Conservation (phyloP, 1,140 invertebrate species). For the Onthophagus taurus region DNA sequence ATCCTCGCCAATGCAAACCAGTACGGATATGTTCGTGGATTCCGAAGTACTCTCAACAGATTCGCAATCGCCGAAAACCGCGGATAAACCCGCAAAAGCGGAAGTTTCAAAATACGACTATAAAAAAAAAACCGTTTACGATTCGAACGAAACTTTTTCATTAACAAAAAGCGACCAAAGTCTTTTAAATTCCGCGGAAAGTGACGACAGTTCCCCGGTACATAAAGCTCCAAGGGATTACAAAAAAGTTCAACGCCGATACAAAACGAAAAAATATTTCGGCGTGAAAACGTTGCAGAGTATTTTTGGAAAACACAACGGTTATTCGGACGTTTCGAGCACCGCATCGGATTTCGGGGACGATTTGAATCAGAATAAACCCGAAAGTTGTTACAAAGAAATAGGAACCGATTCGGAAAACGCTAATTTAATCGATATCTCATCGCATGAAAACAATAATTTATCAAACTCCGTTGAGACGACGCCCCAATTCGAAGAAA, state of each 20-base stretch:
- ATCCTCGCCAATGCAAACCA: slow-evolving; percentile 38
- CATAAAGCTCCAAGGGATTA: slow-evolving; percentile 30
- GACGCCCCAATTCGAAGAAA: slow-evolving; percentile 35
- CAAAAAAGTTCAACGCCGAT: slow-evolving; percentile 31
- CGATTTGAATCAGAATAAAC: slow-evolving; percentile 14
- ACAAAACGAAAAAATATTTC: slow-evolving; percentile 35
- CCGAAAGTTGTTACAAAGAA: slow-evolving; percentile 6
- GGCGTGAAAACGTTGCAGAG: slow-evolving; percentile 39
- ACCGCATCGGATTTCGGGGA: slow-evolving; percentile 34
- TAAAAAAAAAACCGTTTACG: slow-evolving; percentile 19
- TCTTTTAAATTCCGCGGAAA: slow-evolving; percentile 33
- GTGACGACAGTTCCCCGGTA: slow-evolving; percentile 33
- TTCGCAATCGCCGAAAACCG: slow-evolving; percentile 35
- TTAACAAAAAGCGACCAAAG: slow-evolving; percentile 36
- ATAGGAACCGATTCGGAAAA: slow-evolving; percentile 1
- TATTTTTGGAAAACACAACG: slow-evolving; percentile 36
- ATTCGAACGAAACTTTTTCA: slow-evolving; percentile 31
- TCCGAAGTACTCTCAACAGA: slow-evolving; percentile 36
- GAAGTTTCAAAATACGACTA: slow-evolving; percentile 19
- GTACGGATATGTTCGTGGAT: slow-evolving; percentile 36
- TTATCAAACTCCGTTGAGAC: slow-evolving; percentile 29
- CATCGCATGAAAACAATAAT: slow-evolving; percentile 2
- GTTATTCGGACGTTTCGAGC: slow-evolving; percentile 37
- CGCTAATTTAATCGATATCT: background rate
- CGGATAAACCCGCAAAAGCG: slow-evolving; percentile 6